Evolutionary conservation across 2,888 invertebrate species (phyloP), one percentile per base, ranked within the genome.

Genomic region (Polyommatus icarus): DNA sequence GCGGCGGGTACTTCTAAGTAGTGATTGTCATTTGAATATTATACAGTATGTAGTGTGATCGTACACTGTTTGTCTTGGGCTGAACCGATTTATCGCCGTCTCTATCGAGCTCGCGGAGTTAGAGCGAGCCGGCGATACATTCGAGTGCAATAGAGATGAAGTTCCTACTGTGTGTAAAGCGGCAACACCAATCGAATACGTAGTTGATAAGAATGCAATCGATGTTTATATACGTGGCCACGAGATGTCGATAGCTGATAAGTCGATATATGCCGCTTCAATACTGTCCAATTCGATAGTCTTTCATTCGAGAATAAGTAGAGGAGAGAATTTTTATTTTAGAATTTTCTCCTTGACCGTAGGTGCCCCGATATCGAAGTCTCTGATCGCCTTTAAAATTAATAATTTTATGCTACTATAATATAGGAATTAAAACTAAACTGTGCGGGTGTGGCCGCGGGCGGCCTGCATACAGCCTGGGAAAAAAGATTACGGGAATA

Each of bases 131-230:
- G 78, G 79, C 72, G 78, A 77, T 75, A 78, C 76, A 59, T 15
- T 78, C 78, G 80, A 79, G 81, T 82, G 81, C 82, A 85, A 82
- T 80, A 80, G 80, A 78, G 79, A 80, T 78, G 76, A 77, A 81
- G 82, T 82, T 82, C 81, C 80, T 82, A 82, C 80, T 78, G 77
- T 77, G 79, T 80, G 80, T 81, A 79, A 78, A 78, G 77, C 77
- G 76, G 78, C 76, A 79, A 61, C 79, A 78, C 78, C 80, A 78
- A 77, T 78, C 71, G 76, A 76, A 78, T 80, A 80, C 80, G 77
- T 75, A 75, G 54, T 75, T 75, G 29, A 75, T 72, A 57, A 73
- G 72, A 72, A 73, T 77, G 77, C 77, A 77, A 73, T 73, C 57
- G 57, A 72, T 72, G 75, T 75, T 75, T 54, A 75, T 54, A 50